Percentiles rank a stretch among this genome's conserved stretches.
These are phyloP conservation scores for Schizopygopsis pylzovi DNA, from an alignment of 2,797 vertebrate species.

Conservation along the genomic window DNA sequence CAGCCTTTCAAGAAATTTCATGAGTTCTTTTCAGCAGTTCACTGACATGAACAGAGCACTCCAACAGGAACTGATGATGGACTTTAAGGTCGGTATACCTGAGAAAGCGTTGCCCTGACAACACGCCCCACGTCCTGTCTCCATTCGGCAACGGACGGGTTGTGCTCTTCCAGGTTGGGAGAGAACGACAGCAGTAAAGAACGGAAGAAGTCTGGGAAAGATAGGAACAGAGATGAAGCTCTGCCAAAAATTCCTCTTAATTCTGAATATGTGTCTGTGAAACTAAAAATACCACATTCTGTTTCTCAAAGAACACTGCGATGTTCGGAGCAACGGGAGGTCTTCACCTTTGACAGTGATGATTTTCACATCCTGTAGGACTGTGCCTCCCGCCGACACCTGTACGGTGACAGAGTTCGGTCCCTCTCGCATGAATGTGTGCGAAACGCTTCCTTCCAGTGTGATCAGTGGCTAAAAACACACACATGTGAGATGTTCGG, in stretches of 20 bases:
- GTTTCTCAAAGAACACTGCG: neutral
- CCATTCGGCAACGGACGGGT: slow-evolving; percentile 96
- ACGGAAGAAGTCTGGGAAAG: slow-evolving; percentile 88
- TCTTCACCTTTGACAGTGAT: slow-evolving; percentile 90
- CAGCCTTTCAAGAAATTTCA: slow-evolving; percentile 57
- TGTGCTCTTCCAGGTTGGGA: slow-evolving; percentile 92
- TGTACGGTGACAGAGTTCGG: slow-evolving; percentile 91
- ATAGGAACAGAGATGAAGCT: slow-evolving; percentile 28
- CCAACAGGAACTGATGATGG: slow-evolving; percentile 42
- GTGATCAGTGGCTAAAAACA: slow-evolving; percentile 89
- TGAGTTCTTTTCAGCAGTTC: slow-evolving; percentile 29
- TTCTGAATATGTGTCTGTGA: neutral
- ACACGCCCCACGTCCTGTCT: slow-evolving; percentile 91
- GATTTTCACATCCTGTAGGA: slow-evolving; percentile 92
- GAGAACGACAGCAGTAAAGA: slow-evolving; percentile 94
- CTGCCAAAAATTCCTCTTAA: neutral
- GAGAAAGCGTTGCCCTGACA: slow-evolving; percentile 88
- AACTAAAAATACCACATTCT: slow-evolving; percentile 23
- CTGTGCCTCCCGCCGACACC: slow-evolving; percentile 85
- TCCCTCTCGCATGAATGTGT: slow-evolving; percentile 83
- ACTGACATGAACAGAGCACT: slow-evolving; percentile 41
- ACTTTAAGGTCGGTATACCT: slow-evolving; percentile 78
- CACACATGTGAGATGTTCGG: slow-evolving; percentile 10
- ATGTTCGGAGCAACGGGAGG: neutral
- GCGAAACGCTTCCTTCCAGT: slow-evolving; percentile 90